Evolutionary conservation across 2,888 invertebrate genomes (phyloP), one percentile per base, ranked within the genome.

Genomic region (Urechis unicinctus): DNA sequence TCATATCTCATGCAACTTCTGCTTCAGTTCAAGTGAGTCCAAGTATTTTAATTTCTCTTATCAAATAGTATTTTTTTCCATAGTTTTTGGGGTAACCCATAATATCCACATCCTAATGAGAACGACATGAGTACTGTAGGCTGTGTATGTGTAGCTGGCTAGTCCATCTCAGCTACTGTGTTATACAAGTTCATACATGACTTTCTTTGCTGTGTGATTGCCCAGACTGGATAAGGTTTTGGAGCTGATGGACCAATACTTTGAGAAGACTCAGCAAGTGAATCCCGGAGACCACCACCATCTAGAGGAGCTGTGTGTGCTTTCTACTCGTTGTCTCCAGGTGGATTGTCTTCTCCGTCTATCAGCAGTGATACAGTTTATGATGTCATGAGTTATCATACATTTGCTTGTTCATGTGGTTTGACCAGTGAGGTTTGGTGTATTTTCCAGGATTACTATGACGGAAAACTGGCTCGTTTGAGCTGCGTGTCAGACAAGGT

Each of bases 1-100:
- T 70, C 69, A 2, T 69, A 70, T 51, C 57, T 71, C 41, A 63
- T 72, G 22, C 69, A 72, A 52, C 65, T 69, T 30, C 63, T 72
- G 17, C 63, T 72, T 22, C 57, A 63, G 48, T 63, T 68, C 46
- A 66, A 64, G 71, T 71, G 55, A 47, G 52, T 51, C 25, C n/a
- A n/a, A n/a, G n/a, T n/a, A n/a, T n/a, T n/a, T n/a, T n/a, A n/a
- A n/a, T n/a, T n/a, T n/a, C n/a, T n/a, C n/a, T n/a, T n/a, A n/a
- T n/a, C n/a, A n/a, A n/a, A n/a, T n/a, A n/a, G n/a, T n/a, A n/a
- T n/a, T n/a, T n/a, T n/a, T n/a, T n/a, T n/a, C n/a, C n/a, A n/a
- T n/a, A n/a, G n/a, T n/a, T n/a, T n/a, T n/a, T n/a, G n/a, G n/a
- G n/a, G n/a, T n/a, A n/a, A n/a, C n/a, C n/a, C n/a, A n/a, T n/a